phyloP scores from a whole-genome alignment of 2,113 vertebrate genomes.

The Speoplatyrhinus poulsoni region DNA sequence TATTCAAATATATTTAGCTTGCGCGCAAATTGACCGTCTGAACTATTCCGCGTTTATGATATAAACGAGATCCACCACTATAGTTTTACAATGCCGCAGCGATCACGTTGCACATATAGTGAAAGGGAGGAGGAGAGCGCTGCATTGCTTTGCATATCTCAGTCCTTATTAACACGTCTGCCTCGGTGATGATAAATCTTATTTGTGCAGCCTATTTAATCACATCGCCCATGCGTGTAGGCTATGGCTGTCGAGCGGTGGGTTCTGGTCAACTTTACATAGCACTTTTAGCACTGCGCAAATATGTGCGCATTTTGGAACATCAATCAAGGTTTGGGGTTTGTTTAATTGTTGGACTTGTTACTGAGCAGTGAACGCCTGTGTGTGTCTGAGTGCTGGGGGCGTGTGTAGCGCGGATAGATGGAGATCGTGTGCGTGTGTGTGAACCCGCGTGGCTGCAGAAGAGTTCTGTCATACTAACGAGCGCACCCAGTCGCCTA shows the following conservation, averaged over 20 bases:
- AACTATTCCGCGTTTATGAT: neutral
- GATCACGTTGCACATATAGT: slow-evolving; percentile 30
- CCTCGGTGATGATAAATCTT: slow-evolving; percentile 11
- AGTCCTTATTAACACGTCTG: slow-evolving; percentile 39
- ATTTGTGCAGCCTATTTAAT: neutral
- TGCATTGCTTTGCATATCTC: slow-evolving; percentile 77
- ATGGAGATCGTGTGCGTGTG: neutral
- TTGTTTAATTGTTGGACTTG: neutral
- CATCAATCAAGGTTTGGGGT: slow-evolving; percentile 4
- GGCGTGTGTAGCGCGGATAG: neutral
- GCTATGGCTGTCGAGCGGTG: neutral
- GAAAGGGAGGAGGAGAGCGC: slow-evolving; percentile 47
- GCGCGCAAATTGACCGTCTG: too few species aligned
- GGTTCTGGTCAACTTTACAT: slow-evolving; percentile 23
- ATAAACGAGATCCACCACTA: neutral
- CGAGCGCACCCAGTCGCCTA: slow-evolving; percentile 36
- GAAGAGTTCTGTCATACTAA: too few species aligned
- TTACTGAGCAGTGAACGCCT: neutral
- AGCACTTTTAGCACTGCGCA: neutral
- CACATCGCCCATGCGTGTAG: neutral
- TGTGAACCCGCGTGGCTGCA: neutral
- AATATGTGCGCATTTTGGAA: slow-evolving; percentile 25
- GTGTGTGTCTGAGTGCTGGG: slow-evolving; percentile 26
- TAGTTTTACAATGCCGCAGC: slow-evolving; percentile 52
- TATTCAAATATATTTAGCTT: neutral